A percentile compares a stretch with the other conserved stretches of the same genome.
Evolutionary conservation across 2,888 invertebrate species (phyloP).

Genomic region (Sinotaia quadrata): DNA sequence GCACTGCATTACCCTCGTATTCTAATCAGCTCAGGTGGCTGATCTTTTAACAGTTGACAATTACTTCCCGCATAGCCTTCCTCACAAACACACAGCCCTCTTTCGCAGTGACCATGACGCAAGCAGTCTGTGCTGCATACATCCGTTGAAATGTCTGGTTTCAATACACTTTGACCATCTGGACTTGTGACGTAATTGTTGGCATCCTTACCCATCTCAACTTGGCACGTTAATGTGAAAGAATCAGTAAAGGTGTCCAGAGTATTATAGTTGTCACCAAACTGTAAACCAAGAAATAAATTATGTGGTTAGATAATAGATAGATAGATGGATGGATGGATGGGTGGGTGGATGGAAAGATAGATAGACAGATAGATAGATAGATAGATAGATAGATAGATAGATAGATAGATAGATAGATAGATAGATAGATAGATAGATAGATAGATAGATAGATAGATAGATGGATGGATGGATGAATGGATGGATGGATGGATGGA

Average conservation of each 20-base stretch:
- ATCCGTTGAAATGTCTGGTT: constrained; percentile 13
- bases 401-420: too few relatives aligned
- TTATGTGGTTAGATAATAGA: too few relatives aligned
- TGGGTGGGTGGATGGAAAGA: too few relatives aligned
- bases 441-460: too few relatives aligned
- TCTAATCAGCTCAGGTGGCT: constrained; percentile 4
- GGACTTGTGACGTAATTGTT: constrained; percentile 16
- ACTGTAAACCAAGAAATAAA: constrained; percentile 3
- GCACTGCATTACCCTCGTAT: constrained; percentile 11
- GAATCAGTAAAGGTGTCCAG: constrained; percentile 13
- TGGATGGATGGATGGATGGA: too few relatives aligned
- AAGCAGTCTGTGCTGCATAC: constrained; percentile 15
- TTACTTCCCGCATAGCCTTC: constrained; percentile 19
- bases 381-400: too few relatives aligned
- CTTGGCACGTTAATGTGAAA: constrained; percentile 18
- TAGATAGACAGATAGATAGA: too few relatives aligned
- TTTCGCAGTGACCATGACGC: constrained; percentile 18
- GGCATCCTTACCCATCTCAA: constrained; percentile 7
- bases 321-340: too few relatives aligned
- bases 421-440: background rate
- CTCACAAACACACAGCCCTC: constrained; percentile 13
- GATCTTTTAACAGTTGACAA: constrained; percentile 13
- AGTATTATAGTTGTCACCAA: constrained; percentile 2
- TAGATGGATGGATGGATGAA: too few relatives aligned
- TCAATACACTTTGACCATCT: constrained; percentile 10